Evolutionary conservation across 1,140 invertebrate species (phyloP), one percentile per base, ranked within the genome.

Genomic region (Drosophila erecta): DNA sequence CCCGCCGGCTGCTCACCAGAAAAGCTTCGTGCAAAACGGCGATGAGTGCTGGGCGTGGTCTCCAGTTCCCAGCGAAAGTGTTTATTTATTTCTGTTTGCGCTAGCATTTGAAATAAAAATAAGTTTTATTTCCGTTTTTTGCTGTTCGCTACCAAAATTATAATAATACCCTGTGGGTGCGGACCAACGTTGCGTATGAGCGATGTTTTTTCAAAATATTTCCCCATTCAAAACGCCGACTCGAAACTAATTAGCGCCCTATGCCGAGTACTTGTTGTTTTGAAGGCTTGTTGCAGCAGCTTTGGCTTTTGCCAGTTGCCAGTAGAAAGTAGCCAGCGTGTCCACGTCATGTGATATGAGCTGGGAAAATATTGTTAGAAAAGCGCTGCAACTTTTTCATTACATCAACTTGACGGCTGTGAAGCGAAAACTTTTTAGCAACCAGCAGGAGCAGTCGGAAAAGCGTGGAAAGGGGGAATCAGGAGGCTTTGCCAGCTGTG

Each of bases 331-430:
- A 43, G 74, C 44, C 37, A 17, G 55, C 43, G 40, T 58, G 53
- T 76, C 72, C 62, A 55, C 74, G 83, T 86, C 70, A 83, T 72
- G 79, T 71, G 70, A 89, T 83, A 83, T 79, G 71, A 81, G 58
- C 81, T 83, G 75, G 56, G 65, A 89, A 79, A 76, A 87, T 83
- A 72, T 72, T 78, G 65, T 74, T 75, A 66, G 70, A 56, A 75
- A 83, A 73, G 69, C 64, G 71, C 70, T 73, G 65, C 70, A 86
- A 89, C 79, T 86, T 86, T 87, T 83, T 79, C 62, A 83, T 83
- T 78, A 81, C 59, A 86, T 83, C 84, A 86, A 86, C 70, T 79
- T 89, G 83, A 81, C 61, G 79, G 60, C 79, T 83, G 83, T 38
- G 70, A 69, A 61, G 54, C 44, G 50, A 61, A 71, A 86, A 83